These are phyloP conservation scores for Misgurnus mizolepis DNA, from an alignment of 2,113 vertebrate genomes.

Conservation along the genomic window DNA sequence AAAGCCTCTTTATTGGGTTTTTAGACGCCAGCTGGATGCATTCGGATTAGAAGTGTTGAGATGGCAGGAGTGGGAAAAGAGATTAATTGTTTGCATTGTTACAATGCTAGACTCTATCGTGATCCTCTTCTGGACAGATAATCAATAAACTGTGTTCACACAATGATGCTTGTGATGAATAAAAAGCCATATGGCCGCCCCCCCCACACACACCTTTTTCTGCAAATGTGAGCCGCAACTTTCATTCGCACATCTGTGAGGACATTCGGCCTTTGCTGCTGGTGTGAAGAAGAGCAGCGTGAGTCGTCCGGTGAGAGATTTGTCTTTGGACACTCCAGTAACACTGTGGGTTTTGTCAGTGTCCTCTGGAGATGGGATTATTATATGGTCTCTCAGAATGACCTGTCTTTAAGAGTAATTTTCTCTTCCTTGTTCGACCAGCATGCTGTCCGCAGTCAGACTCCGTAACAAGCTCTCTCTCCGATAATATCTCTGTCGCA, in stretches of 20 bases:
- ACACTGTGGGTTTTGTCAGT: slow-evolving; percentile 7
- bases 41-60: slow-evolving; percentile 16
- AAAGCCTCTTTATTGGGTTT: slow-evolving; percentile 28
- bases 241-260: neutral
- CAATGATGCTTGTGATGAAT: neutral
- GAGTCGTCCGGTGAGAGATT: slow-evolving; percentile 17
- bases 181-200: neutral
- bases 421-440: neutral
- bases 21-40: slow-evolving; percentile 24
- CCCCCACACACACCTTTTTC: neutral
- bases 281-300: neutral
- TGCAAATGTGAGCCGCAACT: slow-evolving; percentile 7
- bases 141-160: slow-evolving; percentile 45
- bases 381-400: slow-evolving; percentile 29
- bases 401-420: slow-evolving; percentile 37
- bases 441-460: slow-evolving; percentile 17
- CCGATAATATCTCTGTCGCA: slow-evolving; percentile 1
- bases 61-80: neutral
- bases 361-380: neutral
- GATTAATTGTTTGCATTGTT: slow-evolving; percentile 23
- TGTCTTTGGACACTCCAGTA: slow-evolving; percentile 11
- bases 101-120: neutral
- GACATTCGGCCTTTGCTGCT: slow-evolving; percentile 7
- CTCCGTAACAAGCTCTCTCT: slow-evolving; percentile 9
- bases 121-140: slow-evolving; percentile 25